Base-by-base conservation (phyloP, 30 jellyfish, hydroid and myxozoan species). In the Aurelia aurita region DNA sequence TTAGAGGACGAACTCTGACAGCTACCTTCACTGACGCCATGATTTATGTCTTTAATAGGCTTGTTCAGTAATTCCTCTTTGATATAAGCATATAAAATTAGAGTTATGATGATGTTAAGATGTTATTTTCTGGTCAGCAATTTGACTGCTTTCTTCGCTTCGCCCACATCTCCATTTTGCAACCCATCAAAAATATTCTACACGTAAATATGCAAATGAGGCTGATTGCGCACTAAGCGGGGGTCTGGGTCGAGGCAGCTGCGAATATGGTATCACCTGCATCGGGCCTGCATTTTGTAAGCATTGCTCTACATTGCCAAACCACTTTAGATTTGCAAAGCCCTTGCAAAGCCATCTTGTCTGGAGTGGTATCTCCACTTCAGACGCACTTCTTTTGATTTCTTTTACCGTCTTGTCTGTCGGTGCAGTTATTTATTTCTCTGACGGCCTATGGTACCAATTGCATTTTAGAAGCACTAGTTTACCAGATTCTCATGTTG, bases 11-110 rank as follows among this genome's bases (percentile, higher is more conserved):
- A 39, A 90, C 97, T 70, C 97, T 35, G 5, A 90, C 95, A 23
- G 97, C 97, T 22, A 90, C 97, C 71, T 90, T 90, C 45, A 90
- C 97, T 20, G 97, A 90, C 13, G 97, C 97, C 97, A 90, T 90
- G 26, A 5, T 31, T 9, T 70, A 58, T n/a, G 51, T 7, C 51
- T 39, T 39, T 39, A 15, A 15, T 39, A 8, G 51, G 1, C 51
- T 39, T 8, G 7, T 39, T 57, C 72, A 18, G 19, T 12, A 28
- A 34, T 27, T 18, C 53, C 19, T n/a, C 14, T 23, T 22, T 34
- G 72, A 34, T 68, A 31, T 1, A 29, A 29, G 60, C 51, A 4
- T 39, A 39, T 15, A 39, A 39, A 39, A 4, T 39, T 6, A 9
- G 16, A 4, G 51, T 39, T 39, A 39, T 35, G 51, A 7, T 6